Conservation (phyloP, 2,113 vertebrate genomes). For the Pseudonaja textilis region DNA sequence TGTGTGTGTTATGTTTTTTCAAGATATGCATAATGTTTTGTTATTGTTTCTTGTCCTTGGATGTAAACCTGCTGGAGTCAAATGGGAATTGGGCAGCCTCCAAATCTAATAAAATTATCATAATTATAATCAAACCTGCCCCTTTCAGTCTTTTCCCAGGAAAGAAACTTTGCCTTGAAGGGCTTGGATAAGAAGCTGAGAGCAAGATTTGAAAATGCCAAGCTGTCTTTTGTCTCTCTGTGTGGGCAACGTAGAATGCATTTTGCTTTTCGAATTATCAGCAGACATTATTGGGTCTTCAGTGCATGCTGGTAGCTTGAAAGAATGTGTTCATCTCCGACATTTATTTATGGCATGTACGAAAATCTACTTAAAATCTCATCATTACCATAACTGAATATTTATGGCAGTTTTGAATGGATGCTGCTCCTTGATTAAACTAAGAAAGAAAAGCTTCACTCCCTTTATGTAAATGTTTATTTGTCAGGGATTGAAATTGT, state of each 20-base stretch:
- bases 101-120: not conserved
- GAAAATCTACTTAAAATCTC: slow-evolving; percentile 68
- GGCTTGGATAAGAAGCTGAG: not conserved
- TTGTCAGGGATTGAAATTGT: slow-evolving; percentile 63
- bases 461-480: slow-evolving; percentile 68
- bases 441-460: slow-evolving; percentile 65
- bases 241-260: slow-evolving; percentile 33
- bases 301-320: slow-evolving; percentile 39
- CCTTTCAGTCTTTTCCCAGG: not conserved
- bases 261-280: slow-evolving; percentile 48
- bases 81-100: not conserved
- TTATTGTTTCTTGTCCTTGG: not conserved
- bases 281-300: slow-evolving; percentile 51
- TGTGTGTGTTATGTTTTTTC: not conserved
- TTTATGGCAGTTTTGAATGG: slow-evolving; percentile 66
- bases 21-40: not conserved
- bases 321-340: slow-evolving; percentile 57
- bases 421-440: slow-evolving; percentile 64
- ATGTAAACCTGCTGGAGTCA: not conserved
- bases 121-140: not conserved
- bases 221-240: slow-evolving; percentile 29
- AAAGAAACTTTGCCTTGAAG: not conserved
- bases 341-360: slow-evolving; percentile 70
- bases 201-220: not conserved
- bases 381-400: slow-evolving; percentile 76